Evolutionary conservation across 2,113 vertebrate genomes (phyloP), one percentile per base, ranked within the genome.

Genomic region (Myotis lucifugus): DNA sequence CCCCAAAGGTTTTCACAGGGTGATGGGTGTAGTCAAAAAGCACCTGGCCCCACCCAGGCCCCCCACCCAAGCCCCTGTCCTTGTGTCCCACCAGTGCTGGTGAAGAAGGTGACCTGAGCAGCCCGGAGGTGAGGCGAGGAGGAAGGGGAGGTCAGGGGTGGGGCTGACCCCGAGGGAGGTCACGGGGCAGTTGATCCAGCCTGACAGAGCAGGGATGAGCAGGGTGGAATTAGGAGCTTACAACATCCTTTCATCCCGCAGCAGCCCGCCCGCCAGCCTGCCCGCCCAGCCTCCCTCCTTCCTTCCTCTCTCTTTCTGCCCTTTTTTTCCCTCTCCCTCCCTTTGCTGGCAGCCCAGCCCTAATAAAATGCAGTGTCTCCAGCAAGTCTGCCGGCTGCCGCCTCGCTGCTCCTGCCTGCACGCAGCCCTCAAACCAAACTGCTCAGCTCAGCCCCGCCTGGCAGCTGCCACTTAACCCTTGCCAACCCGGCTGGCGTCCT

Each of bases 301-400:
- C 95, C 97, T 97, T 92, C 97, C 94, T 69, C 95, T 97, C 90
- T 96, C 97, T 90, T 59, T 67, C 96, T 96, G 95, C 96, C 96
- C 92, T 85, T 97, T 86, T 93, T 88, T 94, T 61, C 96, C 92
- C 95, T 92, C 92, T 96, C 91, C 97, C 96, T 97, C 96, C 97
- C 97, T 93, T 95, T 66, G 94, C 98, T 99, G 99, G 98, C 98
- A 98, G 97, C 98, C 98, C 97, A 98, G 98, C 97, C 98, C 98
- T 98, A 98, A 99, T 99, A 98, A 99, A 99, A 98, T 97, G 96
- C 94, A 97, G 96, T 98, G 99, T 99, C 99, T 99, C 99, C 99
- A 99, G 97, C 94, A 94, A 98, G 99, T 99, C 99, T 99, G 98
- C 98, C 97, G 97, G 97, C 95, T 96, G 98, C 98, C 98, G 97